A percentile compares a stretch with the other conserved stretches of the same genome.
These are phyloP conservation scores for Dione juno DNA, from an alignment of 2,888 invertebrate genomes.

Conservation along the genomic window DNA sequence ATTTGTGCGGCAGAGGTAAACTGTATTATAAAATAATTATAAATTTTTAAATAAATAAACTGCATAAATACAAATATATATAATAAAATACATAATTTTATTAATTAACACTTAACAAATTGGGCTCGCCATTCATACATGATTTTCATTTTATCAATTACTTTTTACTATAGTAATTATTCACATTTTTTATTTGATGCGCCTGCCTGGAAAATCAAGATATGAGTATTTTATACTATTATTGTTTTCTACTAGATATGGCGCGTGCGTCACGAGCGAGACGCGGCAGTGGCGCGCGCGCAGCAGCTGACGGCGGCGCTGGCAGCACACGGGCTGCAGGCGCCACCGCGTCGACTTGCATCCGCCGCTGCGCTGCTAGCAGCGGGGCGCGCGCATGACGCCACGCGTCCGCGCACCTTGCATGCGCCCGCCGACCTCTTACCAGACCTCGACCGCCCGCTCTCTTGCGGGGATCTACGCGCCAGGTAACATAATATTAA, in stretches of 20 bases:
- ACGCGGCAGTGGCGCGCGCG: slow-evolving; percentile 92
- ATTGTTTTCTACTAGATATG: slow-evolving; percentile 81
- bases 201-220: too few species aligned
- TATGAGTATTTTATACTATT: too few species aligned
- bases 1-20: slow-evolving; percentile 90
- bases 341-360: slow-evolving; percentile 87
- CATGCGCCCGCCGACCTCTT: slow-evolving; percentile 72
- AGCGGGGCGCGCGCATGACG: slow-evolving; percentile 77
- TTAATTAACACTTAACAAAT: too few species aligned
- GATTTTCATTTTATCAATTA: too few species aligned
- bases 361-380: slow-evolving; percentile 85
- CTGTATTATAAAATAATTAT: not conserved
- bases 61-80: too few species aligned
- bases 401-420: slow-evolving; percentile 78
- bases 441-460: slow-evolving; percentile 79
- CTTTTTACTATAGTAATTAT: too few species aligned
- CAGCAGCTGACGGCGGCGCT: slow-evolving; percentile 93
- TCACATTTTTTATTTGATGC: too few species aligned
- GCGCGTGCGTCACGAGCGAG: slow-evolving; percentile 95
- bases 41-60: too few species aligned
- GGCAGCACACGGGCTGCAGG: slow-evolving; percentile 91
- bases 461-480: slow-evolving; percentile 77
- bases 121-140: too few species aligned
- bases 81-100: too few species aligned
- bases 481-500: slow-evolving; percentile 57